Conservation (phyloP, 2,797 vertebrate species). For the Phataginus tetradactyla region DNA sequence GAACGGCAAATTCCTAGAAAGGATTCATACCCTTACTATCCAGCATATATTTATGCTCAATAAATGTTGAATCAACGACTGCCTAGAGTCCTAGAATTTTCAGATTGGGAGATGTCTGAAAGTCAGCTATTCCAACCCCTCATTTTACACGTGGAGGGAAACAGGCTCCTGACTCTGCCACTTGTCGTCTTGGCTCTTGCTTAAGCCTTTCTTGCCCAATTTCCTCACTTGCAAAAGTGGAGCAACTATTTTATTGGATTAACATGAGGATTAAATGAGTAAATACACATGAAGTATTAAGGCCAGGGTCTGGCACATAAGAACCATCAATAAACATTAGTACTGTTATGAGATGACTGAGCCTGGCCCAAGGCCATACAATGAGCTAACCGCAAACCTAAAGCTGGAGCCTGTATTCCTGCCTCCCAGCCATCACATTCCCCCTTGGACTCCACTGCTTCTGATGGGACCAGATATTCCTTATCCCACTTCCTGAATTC, state of each 20-base stretch:
- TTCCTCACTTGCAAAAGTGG: neutral
- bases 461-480: neutral
- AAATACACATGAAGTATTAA: neutral
- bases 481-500: neutral
- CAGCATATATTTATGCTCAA: neutral
- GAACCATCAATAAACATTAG: neutral
- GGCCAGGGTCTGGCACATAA: neutral
- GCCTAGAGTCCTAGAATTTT: neutral
- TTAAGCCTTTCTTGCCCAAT: neutral
- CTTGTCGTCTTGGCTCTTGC: neutral
- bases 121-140: neutral
- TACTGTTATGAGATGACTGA: neutral
- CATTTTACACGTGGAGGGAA: neutral
- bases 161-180: neutral
- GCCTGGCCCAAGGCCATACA: neutral
- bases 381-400: neutral
- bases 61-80: neutral
- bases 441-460: neutral
- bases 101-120: neutral
- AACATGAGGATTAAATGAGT: neutral
- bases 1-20: neutral
- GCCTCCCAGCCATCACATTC: neutral
- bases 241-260: neutral
- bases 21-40: neutral
- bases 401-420: neutral